Percentiles rank a stretch among this genome's conserved stretches.
Conservation (phyloP, 2,797 vertebrate genomes). For the Halcyon badia region DNA sequence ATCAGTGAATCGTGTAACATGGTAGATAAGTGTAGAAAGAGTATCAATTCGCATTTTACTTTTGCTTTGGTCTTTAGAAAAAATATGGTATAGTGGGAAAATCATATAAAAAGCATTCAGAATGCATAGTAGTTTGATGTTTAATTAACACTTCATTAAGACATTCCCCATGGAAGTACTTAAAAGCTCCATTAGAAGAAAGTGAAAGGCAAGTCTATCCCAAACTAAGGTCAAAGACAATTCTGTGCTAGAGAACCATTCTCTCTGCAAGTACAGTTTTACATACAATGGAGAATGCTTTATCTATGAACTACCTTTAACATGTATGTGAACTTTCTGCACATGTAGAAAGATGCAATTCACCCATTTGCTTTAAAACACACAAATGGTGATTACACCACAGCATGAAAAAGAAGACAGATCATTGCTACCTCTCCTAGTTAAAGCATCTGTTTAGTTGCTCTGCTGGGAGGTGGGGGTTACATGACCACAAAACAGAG, state of each 20-base stretch:
- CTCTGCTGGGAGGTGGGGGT: neutral
- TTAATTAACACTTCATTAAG: constrained; percentile 2
- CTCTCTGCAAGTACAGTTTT: neutral
- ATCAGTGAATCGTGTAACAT: neutral
- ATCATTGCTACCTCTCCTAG: neutral
- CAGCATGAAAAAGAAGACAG: neutral
- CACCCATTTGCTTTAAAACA: neutral
- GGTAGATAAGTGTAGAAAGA: neutral
- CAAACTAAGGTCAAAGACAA: neutral
- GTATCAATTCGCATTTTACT: neutral
- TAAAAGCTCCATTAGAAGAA: neutral
- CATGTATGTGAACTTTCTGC: neutral
- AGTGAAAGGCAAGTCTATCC: neutral
- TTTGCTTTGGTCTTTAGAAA: neutral
- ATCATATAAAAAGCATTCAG: neutral
- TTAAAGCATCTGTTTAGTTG: neutral
- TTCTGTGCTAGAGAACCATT: neutral
- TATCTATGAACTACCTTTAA: neutral
- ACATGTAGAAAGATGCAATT: neutral
- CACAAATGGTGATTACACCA: neutral
- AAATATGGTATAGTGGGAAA: neutral
- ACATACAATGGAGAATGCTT: neutral
- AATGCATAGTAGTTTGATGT: neutral
- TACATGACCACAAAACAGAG: neutral
- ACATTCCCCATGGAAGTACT: neutral